A percentile compares a stretch with the other conserved stretches of the same genome.
These are phyloP conservation scores for Holothuria scabra DNA, from an alignment of 53 echinoderm and acorn worm species.

Conservation along the genomic window DNA sequence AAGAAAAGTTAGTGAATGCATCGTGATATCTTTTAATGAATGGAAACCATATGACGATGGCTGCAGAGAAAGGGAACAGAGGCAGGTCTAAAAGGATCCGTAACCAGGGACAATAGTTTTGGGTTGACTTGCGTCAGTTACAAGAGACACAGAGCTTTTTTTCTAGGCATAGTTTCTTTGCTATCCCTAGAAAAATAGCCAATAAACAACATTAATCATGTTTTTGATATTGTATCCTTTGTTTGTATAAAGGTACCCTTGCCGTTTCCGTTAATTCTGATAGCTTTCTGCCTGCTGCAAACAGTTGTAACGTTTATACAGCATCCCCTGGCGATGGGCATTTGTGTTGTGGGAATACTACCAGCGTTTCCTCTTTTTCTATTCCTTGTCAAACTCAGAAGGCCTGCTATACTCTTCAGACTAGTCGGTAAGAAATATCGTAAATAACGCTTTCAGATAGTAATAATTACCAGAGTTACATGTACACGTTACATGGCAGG, in stretches of 20 bases:
- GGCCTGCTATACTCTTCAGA: constrained; percentile 49
- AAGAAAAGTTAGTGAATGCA: no score
- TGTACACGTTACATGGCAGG: no score
- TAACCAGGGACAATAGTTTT: no score
- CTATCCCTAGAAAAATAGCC: background rate
- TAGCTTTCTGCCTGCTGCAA: constrained; percentile 57
- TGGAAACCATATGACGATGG: no score
- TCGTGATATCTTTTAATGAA: no score
- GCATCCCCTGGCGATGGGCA: constrained; percentile 30
- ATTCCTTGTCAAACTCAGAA: constrained; percentile 49
- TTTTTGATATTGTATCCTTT: background rate
- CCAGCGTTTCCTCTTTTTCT: constrained; percentile 64
- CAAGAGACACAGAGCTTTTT: no score
- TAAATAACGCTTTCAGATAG: no score
- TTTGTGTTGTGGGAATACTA: constrained; percentile 28
- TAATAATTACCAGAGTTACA: no score
- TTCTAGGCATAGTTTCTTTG: no score
- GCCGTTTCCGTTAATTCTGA: constrained; percentile 53
- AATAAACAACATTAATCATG: background rate
- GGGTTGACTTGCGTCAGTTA: no score
- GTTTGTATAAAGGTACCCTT: constrained; percentile 43
- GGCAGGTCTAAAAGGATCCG: no score
- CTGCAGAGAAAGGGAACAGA: no score
- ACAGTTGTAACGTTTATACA: constrained; percentile 52
- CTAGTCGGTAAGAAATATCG: constrained; percentile 46